Conservation (phyloP, 2,113 vertebrate genomes). For the Rhinoptilus africanus region DNA sequence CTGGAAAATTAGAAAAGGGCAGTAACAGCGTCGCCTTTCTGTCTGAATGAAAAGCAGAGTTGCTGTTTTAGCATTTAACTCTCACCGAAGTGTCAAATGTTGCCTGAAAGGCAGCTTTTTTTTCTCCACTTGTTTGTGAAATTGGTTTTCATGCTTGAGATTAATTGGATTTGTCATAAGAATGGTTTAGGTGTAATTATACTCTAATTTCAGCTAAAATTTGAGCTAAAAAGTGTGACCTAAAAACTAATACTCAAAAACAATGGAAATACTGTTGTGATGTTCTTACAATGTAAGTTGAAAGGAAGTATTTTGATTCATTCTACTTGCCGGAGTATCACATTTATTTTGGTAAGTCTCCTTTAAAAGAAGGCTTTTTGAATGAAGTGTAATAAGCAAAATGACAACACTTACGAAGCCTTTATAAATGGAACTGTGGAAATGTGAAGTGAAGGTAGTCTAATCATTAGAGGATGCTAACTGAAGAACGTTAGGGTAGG, state of each 20-base stretch:
- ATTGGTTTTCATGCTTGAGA: background rate
- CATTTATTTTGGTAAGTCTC: background rate
- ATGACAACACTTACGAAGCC: background rate
- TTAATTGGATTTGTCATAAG: background rate
- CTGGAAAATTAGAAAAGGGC: background rate
- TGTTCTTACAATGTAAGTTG: background rate
- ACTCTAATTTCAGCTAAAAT: background rate
- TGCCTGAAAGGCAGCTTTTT: background rate
- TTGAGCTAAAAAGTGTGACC: background rate
- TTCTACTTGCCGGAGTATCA: background rate
- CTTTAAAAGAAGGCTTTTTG: background rate
- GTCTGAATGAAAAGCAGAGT: background rate
- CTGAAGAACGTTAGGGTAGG: background rate
- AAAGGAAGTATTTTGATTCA: background rate
- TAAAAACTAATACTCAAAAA: background rate
- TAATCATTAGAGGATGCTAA: background rate
- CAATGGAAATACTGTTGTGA: background rate
- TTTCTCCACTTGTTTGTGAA: background rate
- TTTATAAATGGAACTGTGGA: background rate
- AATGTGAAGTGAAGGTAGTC: background rate
- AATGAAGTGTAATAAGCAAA: background rate
- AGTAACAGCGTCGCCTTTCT: accelerated
- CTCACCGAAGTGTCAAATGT: background rate
- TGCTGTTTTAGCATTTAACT: background rate
- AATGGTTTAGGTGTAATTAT: background rate